These are phyloP conservation scores for Paraescarpia echinospica DNA, from an alignment of 1,140 invertebrate genomes.

Conservation along the genomic window DNA sequence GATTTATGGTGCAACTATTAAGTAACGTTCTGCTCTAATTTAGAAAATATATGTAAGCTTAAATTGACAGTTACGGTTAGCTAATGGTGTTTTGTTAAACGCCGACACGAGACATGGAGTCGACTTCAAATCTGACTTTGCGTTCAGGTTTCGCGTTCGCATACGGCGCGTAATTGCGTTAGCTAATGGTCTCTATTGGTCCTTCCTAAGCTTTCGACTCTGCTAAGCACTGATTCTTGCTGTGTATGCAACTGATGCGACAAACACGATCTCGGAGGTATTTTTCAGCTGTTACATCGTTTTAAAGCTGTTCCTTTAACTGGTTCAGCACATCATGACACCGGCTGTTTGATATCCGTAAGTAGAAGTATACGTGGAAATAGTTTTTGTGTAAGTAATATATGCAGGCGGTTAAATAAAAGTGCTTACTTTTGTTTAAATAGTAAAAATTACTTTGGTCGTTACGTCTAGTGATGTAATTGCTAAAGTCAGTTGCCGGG, in stretches of 20 bases:
- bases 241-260: neutral
- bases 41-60: neutral
- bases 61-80: neutral
- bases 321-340: neutral
- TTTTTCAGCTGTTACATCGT: neutral
- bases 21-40: neutral
- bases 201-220: no score
- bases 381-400: neutral
- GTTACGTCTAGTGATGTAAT: no score
- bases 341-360: neutral
- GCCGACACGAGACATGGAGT: no score
- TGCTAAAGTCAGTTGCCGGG: no score
- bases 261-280: neutral
- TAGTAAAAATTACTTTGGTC: no score
- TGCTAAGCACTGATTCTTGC: neutral
- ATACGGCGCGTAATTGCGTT: no score
- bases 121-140: no score
- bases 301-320: neutral
- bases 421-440: no score
- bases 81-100: no score
- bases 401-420: neutral
- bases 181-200: no score
- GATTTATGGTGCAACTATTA: neutral
- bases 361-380: neutral
- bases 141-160: no score